These are phyloP conservation scores for Aphrophora alni DNA, from an alignment of 2,888 invertebrate species.

Conservation along the genomic window DNA sequence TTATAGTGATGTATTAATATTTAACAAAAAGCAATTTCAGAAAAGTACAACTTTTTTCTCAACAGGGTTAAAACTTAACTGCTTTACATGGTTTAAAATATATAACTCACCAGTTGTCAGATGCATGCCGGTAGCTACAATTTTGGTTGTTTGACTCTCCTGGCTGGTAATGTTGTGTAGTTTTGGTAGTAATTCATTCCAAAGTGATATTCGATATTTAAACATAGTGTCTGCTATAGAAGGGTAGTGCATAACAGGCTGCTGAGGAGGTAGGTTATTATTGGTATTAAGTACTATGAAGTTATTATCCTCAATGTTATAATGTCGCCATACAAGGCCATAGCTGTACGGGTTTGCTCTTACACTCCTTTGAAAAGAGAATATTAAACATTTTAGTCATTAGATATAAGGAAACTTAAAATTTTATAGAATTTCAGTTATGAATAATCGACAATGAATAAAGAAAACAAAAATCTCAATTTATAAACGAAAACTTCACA, in stretches of 20 bases:
- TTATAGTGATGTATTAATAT: too few relatives aligned
- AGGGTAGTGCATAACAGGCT: conserved; percentile 53
- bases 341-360: conserved; percentile 58
- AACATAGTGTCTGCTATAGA: conserved; percentile 53
- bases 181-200: conserved; percentile 51
- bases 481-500: too few relatives aligned
- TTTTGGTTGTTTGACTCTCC: conserved; percentile 12
- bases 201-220: conserved; percentile 59
- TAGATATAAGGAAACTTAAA: too few relatives aligned
- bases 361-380: conserved; percentile 61
- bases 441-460: too few relatives aligned
- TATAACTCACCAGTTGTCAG: conserved; percentile 42
- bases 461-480: too few relatives aligned
- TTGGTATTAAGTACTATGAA: conserved; percentile 48
- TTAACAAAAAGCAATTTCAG: too few relatives aligned
- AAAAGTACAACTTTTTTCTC: too few relatives aligned
- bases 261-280: conserved; percentile 41
- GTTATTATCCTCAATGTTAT: conserved; percentile 56
- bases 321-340: conserved; percentile 66
- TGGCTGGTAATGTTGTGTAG: conserved; percentile 37
- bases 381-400: too few relatives aligned
- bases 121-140: conserved; percentile 40
- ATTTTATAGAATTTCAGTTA: too few relatives aligned
- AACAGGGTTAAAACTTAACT: too few relatives aligned
- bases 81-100: too few relatives aligned